phyloP scores from a whole-genome alignment of 2,888 invertebrate genomes.

The Ectemnius cavifrons region DNA sequence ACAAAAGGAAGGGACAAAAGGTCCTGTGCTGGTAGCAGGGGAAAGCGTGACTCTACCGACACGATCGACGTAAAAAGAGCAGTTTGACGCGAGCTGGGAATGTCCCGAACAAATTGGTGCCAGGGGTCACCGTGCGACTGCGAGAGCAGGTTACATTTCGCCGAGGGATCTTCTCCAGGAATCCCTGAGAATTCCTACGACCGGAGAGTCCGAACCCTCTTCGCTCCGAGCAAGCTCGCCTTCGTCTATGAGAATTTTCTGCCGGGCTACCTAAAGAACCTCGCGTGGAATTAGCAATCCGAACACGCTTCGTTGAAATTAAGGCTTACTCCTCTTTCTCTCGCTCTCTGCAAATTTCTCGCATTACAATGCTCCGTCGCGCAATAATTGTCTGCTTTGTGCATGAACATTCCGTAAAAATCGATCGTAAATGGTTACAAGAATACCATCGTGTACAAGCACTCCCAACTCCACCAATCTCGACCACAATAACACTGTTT shows the following conservation, averaged over 20 bases:
- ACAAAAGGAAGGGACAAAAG: not conserved
- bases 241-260: constrained; percentile 21
- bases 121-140: constrained; percentile 64
- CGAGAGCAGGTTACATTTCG: constrained; percentile 42
- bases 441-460: not conserved
- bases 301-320: constrained; percentile 45
- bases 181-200: constrained; percentile 39
- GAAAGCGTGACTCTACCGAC: not conserved
- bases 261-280: constrained; percentile 32
- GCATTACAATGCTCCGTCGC: constrained; percentile 41
- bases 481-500: no score
- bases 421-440: constrained; percentile 35
- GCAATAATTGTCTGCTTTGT: constrained; percentile 19
- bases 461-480: not conserved
- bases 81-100: constrained; percentile 57
- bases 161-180: constrained; percentile 36
- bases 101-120: constrained; percentile 70
- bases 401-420: constrained; percentile 49
- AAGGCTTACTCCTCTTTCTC: constrained; percentile 29
- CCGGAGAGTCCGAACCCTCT: constrained; percentile 6
- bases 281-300: constrained; percentile 52
- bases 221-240: constrained; percentile 14
- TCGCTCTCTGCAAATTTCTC: constrained; percentile 51
- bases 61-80: constrained; percentile 18
- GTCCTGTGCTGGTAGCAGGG: not conserved